A percentile compares a stretch with the other conserved stretches of the same genome.
Conservation (phyloP, 2,797 vertebrate species). For the Bovichtus variegatus region DNA sequence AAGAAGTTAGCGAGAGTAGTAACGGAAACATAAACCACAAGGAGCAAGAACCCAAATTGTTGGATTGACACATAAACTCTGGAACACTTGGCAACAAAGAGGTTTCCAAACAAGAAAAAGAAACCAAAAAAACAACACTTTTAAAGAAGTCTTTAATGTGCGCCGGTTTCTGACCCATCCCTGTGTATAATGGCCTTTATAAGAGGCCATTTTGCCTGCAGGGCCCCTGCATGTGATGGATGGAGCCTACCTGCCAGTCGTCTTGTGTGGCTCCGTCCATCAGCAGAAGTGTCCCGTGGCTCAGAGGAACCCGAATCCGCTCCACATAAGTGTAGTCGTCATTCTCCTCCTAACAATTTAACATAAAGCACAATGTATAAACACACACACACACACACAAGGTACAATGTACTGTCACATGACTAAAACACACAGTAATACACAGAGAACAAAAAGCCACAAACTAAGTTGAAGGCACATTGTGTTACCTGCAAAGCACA, state of each 20-base stretch:
- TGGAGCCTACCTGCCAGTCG: conserved; percentile 93
- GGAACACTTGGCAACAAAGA: background rate
- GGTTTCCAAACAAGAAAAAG: too few species aligned
- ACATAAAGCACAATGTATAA: background rate
- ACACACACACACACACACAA: background rate
- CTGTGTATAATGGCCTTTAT: background rate
- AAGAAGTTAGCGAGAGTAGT: background rate
- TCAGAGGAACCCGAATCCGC: conserved; percentile 88
- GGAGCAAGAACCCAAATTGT: too few species aligned
- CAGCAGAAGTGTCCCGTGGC: conserved; percentile 91
- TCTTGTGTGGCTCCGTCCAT: conserved; percentile 96
- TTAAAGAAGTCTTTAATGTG: background rate
- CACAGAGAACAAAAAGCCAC: background rate
- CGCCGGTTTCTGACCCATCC: background rate
- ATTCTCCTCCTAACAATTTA: conserved; percentile 87
- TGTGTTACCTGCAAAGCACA: background rate
- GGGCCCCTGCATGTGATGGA: conserved; percentile 12
- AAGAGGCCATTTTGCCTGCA: background rate
- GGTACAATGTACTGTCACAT: background rate
- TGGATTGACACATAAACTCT: background rate
- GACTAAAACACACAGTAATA: background rate
- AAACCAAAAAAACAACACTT: background rate
- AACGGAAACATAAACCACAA: background rate
- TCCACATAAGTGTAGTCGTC: conserved; percentile 92
- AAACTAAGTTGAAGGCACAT: background rate